Conservation (phyloP, 2,113 vertebrate species). For the Chelonoidis abingdonii region DNA sequence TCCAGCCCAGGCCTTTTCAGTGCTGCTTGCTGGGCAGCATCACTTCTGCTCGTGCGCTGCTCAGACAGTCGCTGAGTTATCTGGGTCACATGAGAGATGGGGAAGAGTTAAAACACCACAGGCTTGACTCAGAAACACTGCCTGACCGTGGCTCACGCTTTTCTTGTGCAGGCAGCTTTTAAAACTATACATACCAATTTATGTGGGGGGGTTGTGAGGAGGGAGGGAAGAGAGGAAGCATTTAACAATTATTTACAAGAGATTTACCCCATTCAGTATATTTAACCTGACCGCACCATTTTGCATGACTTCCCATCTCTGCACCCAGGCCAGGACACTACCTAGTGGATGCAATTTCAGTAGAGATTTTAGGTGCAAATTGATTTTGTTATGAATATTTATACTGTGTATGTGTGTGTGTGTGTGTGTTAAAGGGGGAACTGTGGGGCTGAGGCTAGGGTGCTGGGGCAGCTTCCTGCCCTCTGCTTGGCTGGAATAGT, state of each 20-base stretch:
- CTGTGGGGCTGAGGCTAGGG: neutral
- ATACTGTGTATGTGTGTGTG: neutral
- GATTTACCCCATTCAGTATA: slow-evolving; percentile 43
- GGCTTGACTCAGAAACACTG: fast-evolving
- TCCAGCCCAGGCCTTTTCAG: neutral
- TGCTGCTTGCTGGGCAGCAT: neutral
- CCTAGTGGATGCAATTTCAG: slow-evolving; percentile 20
- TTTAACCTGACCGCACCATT: slow-evolving; percentile 29
- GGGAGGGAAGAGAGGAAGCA: slow-evolving; percentile 33
- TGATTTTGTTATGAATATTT: slow-evolving; percentile 74
- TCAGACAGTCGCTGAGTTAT: neutral
- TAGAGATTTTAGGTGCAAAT: slow-evolving; percentile 55
- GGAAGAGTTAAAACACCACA: neutral
- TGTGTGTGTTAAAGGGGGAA: neutral
- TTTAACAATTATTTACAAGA: slow-evolving; percentile 49
- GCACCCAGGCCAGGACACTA: neutral
- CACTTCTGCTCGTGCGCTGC: neutral
- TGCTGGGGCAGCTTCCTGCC: slow-evolving; percentile 9
- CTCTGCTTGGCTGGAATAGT: slow-evolving; percentile 48
- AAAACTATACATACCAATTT: slow-evolving; percentile 29
- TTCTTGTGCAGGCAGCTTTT: neutral
- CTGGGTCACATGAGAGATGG: neutral
- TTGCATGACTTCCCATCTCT: neutral
- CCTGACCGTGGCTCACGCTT: too few species aligned
- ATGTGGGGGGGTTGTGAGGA: neutral